These are phyloP conservation scores for Siphlonurus alternatus DNA, from an alignment of 2,888 invertebrate species.

Conservation along the genomic window DNA sequence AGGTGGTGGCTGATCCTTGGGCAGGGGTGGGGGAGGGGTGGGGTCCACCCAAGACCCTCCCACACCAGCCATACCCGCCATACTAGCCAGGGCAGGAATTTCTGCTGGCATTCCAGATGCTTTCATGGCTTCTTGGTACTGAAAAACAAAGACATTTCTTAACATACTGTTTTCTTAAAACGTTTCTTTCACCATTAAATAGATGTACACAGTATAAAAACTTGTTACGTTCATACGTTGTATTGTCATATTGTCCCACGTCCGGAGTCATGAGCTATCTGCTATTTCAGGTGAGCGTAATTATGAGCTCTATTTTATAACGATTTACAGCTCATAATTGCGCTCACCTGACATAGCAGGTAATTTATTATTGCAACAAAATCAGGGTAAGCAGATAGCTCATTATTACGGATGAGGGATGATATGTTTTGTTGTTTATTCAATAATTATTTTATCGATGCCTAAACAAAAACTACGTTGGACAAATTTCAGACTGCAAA, in stretches of 20 bases:
- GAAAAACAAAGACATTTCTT: too few relatives aligned
- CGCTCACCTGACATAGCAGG: too few relatives aligned
- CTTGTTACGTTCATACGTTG: slow-evolving; percentile 15
- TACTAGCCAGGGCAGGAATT: slow-evolving; percentile 12
- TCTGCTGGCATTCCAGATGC: slow-evolving; percentile 17
- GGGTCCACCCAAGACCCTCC: slow-evolving; percentile 22
- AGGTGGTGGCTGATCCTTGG: slow-evolving; percentile 23
- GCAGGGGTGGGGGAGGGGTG: slow-evolving; percentile 19
- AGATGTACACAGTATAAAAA: slow-evolving; percentile 4
- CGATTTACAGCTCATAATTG: too few relatives aligned
- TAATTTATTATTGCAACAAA: too few relatives aligned
- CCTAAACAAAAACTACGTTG: too few relatives aligned
- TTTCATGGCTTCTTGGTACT: slow-evolving; percentile 36
- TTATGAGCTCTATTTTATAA: too few relatives aligned
- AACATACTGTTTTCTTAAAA: slow-evolving; percentile 10
- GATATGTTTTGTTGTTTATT: too few relatives aligned
- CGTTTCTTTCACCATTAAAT: slow-evolving; percentile 5
- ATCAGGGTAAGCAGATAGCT: too few relatives aligned
- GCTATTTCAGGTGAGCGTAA: too few relatives aligned
- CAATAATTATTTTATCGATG: too few relatives aligned
- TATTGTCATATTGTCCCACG: slow-evolving; percentile 10
- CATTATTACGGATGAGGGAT: too few relatives aligned
- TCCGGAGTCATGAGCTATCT: too few relatives aligned
- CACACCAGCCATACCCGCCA: background rate
- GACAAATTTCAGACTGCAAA: background rate